Evolutionary conservation across 2,113 vertebrate genomes (phyloP).

Genomic region (Abramis brama): DNA sequence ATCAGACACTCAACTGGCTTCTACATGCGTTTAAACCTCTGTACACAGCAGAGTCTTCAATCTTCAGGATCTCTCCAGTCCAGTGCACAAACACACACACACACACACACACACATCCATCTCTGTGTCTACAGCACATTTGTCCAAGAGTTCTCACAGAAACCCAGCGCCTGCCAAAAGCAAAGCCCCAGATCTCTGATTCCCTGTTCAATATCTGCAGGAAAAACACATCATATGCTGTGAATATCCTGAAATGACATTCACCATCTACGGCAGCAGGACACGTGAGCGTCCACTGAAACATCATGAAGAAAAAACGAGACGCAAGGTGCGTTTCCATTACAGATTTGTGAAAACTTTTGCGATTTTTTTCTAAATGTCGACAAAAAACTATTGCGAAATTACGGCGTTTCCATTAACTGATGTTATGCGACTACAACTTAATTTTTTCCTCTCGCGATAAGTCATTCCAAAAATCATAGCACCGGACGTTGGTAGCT

Average conservation of each 20-base stretch:
- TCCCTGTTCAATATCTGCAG: not conserved
- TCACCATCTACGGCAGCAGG: not conserved
- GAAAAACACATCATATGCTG: not conserved
- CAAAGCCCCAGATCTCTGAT: not conserved
- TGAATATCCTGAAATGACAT: not conserved
- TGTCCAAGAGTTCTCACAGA: not conserved
- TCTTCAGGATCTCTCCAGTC: not conserved
- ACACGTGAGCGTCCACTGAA: not conserved
- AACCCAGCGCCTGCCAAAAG: not conserved
- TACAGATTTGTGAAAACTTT: too few relatives aligned
- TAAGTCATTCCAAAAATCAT: too few relatives aligned
- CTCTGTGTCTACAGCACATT: not conserved
- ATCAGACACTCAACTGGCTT: not conserved
- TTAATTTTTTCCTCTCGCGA: too few relatives aligned
- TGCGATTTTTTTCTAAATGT: too few relatives aligned
- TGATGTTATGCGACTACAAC: too few relatives aligned
- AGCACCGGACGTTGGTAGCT: too few relatives aligned
- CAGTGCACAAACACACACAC: not conserved
- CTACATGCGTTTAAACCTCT: not conserved
- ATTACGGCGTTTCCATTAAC: too few relatives aligned
- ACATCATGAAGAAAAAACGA: not conserved
- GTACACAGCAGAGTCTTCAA: not conserved
- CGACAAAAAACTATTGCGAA: too few relatives aligned
- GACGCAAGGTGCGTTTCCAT: too few relatives aligned
- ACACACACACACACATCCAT: not conserved